These are phyloP conservation scores for Acronicta alni DNA, from an alignment of 2,888 invertebrate species.

Conservation along the genomic window DNA sequence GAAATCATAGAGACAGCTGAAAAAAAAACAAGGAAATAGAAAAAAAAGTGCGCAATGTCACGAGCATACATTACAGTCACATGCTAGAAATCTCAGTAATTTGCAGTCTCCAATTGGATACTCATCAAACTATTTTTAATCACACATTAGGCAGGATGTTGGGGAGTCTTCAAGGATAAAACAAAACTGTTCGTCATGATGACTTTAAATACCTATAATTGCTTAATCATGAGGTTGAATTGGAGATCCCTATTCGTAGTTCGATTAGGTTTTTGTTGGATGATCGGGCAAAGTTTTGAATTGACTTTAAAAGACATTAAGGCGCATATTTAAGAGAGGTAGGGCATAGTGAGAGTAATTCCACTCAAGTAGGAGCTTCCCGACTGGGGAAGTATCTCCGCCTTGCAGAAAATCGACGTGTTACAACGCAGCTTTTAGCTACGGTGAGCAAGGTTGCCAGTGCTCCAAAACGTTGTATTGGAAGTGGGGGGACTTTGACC, in stretches of 20 bases:
- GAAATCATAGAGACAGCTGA: too few relatives aligned
- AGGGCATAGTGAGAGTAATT: too few relatives aligned
- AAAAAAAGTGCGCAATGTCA: not conserved
- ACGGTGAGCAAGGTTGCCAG: too few relatives aligned
- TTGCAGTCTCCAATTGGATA: conserved; percentile 15
- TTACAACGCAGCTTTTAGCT: too few relatives aligned
- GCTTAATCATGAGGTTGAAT: conserved; percentile 26
- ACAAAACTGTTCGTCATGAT: conserved; percentile 29
- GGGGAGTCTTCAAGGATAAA: conserved; percentile 34
- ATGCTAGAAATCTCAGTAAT: conserved; percentile 20
- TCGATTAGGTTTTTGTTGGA: conserved; percentile 1
- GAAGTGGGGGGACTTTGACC: too few relatives aligned
- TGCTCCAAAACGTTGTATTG: too few relatives aligned
- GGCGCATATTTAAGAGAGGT: too few relatives aligned
- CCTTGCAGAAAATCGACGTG: too few relatives aligned
- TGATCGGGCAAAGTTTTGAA: not conserved
- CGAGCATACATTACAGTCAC: conserved; percentile 4
- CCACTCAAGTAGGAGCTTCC: too few relatives aligned
- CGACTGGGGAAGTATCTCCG: too few relatives aligned
- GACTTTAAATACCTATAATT: conserved; percentile 40
- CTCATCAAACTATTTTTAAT: conserved; percentile 46
- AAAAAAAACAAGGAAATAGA: not conserved
- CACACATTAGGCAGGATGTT: conserved; percentile 49
- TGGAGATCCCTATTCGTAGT: conserved; percentile 17
- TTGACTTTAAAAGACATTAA: not conserved